phyloP scores from a whole-genome alignment of 2,888 invertebrate genomes.

The Cremastinae sp. region DNA sequence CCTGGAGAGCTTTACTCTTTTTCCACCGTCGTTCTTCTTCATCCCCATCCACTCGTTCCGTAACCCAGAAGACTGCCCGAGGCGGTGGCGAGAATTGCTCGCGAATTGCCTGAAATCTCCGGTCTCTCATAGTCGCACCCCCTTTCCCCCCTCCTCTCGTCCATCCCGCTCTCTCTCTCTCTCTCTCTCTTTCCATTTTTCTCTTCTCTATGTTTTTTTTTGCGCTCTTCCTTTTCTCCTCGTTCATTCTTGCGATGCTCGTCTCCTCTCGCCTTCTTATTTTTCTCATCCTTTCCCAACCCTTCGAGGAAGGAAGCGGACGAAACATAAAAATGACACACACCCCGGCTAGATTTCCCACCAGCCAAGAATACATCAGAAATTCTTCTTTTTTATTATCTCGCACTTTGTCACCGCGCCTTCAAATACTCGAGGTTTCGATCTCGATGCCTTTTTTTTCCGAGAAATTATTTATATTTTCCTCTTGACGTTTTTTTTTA shows the following conservation, averaged over 20 bases:
- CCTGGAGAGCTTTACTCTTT: neutral
- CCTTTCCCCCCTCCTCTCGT: conserved; percentile 56
- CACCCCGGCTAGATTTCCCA: conserved; percentile 59
- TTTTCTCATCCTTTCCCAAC: conserved; percentile 21
- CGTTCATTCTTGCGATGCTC: conserved; percentile 22
- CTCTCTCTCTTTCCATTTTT: conserved; percentile 51
- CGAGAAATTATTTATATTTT: neutral
- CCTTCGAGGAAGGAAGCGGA: conserved; percentile 66
- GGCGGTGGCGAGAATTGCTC: conserved; percentile 73
- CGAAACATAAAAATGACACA: conserved; percentile 69
- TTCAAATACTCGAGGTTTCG: conserved; percentile 15
- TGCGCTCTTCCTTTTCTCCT: conserved; percentile 27
- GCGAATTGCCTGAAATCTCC: conserved; percentile 76
- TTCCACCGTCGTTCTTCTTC: conserved; percentile 39
- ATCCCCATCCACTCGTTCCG: conserved; percentile 49
- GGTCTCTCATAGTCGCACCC: conserved; percentile 52
- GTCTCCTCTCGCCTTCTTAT: neutral
- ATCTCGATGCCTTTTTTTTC: conserved; percentile 34
- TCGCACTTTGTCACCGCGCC: conserved; percentile 31
- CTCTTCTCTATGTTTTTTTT: conserved; percentile 53
- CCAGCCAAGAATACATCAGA: conserved; percentile 38
- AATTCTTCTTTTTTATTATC: conserved; percentile 43
- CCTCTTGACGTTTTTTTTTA: no score
- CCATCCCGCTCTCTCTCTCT: conserved; percentile 58
- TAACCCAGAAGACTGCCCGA: conserved; percentile 50